phyloP scores from a whole-genome alignment of 2,888 invertebrate genomes.

The Hybos culiciformis region DNA sequence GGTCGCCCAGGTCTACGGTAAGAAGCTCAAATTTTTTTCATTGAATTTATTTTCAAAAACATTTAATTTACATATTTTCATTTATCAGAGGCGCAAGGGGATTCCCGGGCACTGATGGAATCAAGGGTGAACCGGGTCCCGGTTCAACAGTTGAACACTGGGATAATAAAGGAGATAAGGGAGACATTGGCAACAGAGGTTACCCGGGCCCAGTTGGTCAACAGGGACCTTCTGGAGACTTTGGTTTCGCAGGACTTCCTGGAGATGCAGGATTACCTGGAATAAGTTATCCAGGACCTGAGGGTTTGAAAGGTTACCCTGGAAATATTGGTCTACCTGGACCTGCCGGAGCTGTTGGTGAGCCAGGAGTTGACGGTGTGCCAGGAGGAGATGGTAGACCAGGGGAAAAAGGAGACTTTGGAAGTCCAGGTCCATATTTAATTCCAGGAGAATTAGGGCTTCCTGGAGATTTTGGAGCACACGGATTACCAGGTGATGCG shows the following conservation, averaged over 20 bases:
- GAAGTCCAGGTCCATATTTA: constrained; percentile 31
- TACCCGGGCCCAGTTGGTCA: constrained; percentile 45
- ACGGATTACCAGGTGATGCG: constrained; percentile 35
- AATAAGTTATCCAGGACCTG: constrained; percentile 36
- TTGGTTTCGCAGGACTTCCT: constrained; percentile 41
- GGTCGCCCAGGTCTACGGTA: constrained; percentile 26
- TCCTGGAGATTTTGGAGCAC: constrained; percentile 33
- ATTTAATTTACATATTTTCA: neutral
- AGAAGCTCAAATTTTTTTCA: constrained; percentile 10
- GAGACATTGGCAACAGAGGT: constrained; percentile 35
- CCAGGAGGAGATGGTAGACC: constrained; percentile 27
- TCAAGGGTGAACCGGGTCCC: constrained; percentile 45
- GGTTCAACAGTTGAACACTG: constrained; percentile 40
- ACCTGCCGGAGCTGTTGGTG: constrained; percentile 46
- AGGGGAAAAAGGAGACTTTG: constrained; percentile 37
- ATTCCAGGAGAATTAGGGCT: constrained; percentile 33
- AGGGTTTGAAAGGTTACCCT: constrained; percentile 51
- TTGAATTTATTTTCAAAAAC: neutral
- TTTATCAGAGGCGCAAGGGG: constrained; percentile 37
- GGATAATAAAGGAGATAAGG: constrained; percentile 36
- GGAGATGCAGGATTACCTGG: constrained; percentile 41
- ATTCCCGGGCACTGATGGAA: constrained; percentile 28
- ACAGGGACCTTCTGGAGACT: constrained; percentile 40
- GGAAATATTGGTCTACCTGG: constrained; percentile 54
- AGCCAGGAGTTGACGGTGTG: constrained; percentile 36